Evolutionary conservation across 2,888 invertebrate species (phyloP).

Genomic region (Pyrgus malvae): DNA sequence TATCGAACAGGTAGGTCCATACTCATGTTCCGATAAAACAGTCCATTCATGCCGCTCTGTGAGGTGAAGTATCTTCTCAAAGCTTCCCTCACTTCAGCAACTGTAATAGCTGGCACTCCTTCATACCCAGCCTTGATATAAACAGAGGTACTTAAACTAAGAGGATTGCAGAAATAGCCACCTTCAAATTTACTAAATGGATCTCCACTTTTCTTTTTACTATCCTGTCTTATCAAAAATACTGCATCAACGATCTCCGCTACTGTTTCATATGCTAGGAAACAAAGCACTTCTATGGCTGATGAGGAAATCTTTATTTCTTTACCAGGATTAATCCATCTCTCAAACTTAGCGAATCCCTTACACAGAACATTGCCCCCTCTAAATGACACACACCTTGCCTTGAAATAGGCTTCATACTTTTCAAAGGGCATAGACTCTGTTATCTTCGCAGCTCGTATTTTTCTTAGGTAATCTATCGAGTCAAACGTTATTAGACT

Average conservation of each 20-base stretch:
- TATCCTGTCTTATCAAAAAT: constrained; percentile 90
- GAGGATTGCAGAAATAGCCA: constrained; percentile 84
- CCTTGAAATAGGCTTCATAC: constrained; percentile 90
- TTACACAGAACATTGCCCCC: constrained; percentile 72
- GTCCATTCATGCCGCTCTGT: constrained; percentile 79
- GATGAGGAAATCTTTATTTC: constrained; percentile 83
- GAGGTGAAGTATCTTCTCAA: constrained; percentile 87
- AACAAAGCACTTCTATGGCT: constrained; percentile 90
- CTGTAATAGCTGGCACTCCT: constrained; percentile 87
- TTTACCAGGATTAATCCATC: constrained; percentile 84
- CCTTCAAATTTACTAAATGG: constrained; percentile 85
- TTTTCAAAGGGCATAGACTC: constrained; percentile 79
- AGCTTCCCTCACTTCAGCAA: constrained; percentile 91
- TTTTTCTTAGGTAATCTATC: constrained; percentile 80
- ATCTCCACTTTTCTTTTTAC: constrained; percentile 84
- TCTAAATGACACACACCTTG: constrained; percentile 88
- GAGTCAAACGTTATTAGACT: constrained; percentile 78
- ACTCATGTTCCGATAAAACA: constrained; percentile 73
- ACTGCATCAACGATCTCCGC: constrained; percentile 94
- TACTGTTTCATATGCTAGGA: constrained; percentile 94
- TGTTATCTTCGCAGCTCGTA: constrained; percentile 81
- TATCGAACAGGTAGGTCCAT: constrained; percentile 63
- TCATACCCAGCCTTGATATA: constrained; percentile 83
- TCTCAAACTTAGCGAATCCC: constrained; percentile 81
- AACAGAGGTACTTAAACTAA: constrained; percentile 79